Evolutionary conservation across 2,888 invertebrate species (phyloP).

Genomic region (Athripsodes cinereus): DNA sequence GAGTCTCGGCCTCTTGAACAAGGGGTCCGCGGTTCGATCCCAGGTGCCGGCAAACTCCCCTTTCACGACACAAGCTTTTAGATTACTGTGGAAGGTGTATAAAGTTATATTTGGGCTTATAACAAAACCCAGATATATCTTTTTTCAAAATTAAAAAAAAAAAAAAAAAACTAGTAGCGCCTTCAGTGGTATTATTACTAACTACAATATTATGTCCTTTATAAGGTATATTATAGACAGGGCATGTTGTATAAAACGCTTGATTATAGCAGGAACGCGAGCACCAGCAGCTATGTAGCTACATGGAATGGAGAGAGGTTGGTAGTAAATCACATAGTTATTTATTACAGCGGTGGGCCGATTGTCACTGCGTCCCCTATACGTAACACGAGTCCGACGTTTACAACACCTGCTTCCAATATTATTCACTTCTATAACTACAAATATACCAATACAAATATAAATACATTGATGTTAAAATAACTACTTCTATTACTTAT

Average conservation of each 20-base stretch:
- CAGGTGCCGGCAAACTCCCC: too few relatives aligned
- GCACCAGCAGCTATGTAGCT: too few relatives aligned
- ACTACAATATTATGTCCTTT: background rate
- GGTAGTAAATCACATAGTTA: slow-evolving; percentile 22
- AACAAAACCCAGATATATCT: too few relatives aligned
- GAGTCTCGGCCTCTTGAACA: too few relatives aligned
- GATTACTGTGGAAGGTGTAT: too few relatives aligned
- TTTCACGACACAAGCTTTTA: too few relatives aligned
- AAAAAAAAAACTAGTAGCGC: background rate
- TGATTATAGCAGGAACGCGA: background rate
- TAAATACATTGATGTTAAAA: too few relatives aligned
- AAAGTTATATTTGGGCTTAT: too few relatives aligned
- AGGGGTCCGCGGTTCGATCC: too few relatives aligned
- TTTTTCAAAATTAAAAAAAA: too few relatives aligned
- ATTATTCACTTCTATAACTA: background rate
- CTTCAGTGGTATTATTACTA: background rate
- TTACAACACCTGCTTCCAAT: slow-evolving; percentile 20
- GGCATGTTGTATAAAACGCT: background rate
- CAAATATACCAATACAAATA: too few relatives aligned
- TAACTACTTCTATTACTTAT: too few relatives aligned
- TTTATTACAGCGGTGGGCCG: slow-evolving; percentile 21
- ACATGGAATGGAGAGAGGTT: background rate
- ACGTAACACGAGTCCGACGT: slow-evolving; percentile 15
- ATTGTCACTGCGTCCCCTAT: slow-evolving; percentile 24
- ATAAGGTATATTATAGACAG: background rate